Percentiles rank a stretch among this genome's conserved stretches.
These are phyloP conservation scores for Circaetus gallicus DNA, from an alignment of 2,113 vertebrate species.

Conservation along the genomic window DNA sequence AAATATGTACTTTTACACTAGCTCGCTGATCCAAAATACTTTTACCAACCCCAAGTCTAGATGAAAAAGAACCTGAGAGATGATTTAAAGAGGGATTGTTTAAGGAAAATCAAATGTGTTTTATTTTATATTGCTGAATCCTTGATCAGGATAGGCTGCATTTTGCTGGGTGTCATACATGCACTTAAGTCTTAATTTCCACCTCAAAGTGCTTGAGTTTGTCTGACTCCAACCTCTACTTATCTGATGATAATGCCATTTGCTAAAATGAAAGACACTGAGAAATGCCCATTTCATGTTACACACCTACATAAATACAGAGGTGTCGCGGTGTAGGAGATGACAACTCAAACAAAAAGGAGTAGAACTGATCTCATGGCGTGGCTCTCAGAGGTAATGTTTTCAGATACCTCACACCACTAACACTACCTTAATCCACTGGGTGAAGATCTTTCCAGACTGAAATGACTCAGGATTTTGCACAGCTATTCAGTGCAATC, in stretches of 20 bases:
- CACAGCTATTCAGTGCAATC: not conserved
- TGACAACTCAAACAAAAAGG: not conserved
- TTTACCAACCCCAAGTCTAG: not conserved
- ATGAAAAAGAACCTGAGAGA: not conserved
- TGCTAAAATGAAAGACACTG: not conserved
- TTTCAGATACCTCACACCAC: not conserved
- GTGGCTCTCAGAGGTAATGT: not conserved
- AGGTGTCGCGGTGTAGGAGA: not conserved
- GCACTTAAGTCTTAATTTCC: not conserved
- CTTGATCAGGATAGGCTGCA: not conserved
- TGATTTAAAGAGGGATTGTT: not conserved
- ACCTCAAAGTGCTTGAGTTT: not conserved
- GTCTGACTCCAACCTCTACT: not conserved
- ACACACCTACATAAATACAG: not conserved
- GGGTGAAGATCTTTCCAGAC: not conserved
- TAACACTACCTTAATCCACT: not conserved
- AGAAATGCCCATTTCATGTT: not conserved
- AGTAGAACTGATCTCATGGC: not conserved
- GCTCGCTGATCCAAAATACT: not conserved
- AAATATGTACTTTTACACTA: not conserved
- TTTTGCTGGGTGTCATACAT: not conserved
- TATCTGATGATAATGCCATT: not conserved
- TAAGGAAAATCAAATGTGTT: not conserved
- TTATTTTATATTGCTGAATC: not conserved
- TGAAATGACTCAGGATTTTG: constrained; percentile 35